A percentile compares a stretch with the other conserved stretches of the same genome.
phyloP scores from a whole-genome alignment of 2,113 vertebrate genomes.

The Ardeotis arabs region DNA sequence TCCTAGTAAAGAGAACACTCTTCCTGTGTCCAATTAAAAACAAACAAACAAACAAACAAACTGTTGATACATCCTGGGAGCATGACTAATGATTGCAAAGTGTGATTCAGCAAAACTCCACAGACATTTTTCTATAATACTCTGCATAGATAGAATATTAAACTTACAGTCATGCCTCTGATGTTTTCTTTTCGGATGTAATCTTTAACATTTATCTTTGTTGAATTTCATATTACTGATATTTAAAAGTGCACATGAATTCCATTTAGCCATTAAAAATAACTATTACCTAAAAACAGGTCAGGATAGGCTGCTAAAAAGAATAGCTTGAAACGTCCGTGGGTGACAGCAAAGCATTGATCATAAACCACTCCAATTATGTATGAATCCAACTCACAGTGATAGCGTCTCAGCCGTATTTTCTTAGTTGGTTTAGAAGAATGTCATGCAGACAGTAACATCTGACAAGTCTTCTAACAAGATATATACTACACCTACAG shows the following conservation, averaged over 20 bases:
- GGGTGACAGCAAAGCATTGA: not conserved
- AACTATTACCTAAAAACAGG: not conserved
- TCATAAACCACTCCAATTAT: not conserved
- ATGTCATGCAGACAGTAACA: fast-evolving
- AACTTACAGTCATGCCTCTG: not conserved
- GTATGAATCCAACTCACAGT: not conserved
- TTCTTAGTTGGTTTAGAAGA: not conserved
- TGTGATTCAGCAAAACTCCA: not conserved
- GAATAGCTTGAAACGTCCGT: not conserved
- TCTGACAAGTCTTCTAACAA: not conserved
- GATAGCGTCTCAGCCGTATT: not conserved
- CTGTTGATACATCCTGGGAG: not conserved
- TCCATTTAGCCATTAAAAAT: not conserved
- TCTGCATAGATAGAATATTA: not conserved
- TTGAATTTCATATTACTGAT: not conserved
- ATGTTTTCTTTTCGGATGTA: not conserved
- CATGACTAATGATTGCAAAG: not conserved
- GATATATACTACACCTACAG: not conserved
- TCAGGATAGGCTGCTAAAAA: not conserved
- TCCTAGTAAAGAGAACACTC: not conserved
- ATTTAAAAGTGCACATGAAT: not conserved
- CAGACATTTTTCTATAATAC: not conserved
- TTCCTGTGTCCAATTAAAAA: not conserved
- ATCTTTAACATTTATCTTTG: not conserved
- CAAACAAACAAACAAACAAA: not conserved